Conservation (phyloP, 2,797 vertebrate species). For the Coreius guichenoti region DNA sequence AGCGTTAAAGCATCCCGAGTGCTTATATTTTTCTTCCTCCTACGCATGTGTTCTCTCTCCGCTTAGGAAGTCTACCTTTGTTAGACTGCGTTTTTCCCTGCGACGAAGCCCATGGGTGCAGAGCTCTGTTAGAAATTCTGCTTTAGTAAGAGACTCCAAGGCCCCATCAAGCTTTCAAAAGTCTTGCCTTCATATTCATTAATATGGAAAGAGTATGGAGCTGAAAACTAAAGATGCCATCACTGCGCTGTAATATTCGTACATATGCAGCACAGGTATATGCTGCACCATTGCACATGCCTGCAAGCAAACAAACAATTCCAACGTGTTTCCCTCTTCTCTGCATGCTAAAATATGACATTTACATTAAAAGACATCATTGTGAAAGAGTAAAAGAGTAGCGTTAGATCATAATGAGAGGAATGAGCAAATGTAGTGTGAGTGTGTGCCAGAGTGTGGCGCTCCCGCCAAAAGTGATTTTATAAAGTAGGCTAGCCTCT, state of each 20-base stretch:
- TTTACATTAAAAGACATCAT: not conserved
- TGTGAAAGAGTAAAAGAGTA: not conserved
- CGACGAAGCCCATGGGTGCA: constrained; percentile 50
- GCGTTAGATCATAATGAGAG: not conserved
- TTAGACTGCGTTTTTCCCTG: constrained; percentile 52
- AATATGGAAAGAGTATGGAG: constrained; percentile 53
- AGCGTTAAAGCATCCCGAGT: constrained; percentile 46
- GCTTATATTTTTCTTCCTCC: constrained; percentile 54
- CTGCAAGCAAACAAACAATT: not conserved
- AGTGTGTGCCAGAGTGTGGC: constrained; percentile 12
- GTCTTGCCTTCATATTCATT: constrained; percentile 52
- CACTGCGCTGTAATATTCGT: constrained; percentile 5
- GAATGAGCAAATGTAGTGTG: constrained; percentile 3
- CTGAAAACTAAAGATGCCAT: constrained; percentile 39
- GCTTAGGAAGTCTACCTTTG: constrained; percentile 58
- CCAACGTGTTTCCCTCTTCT: not conserved
- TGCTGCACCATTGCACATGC: not conserved
- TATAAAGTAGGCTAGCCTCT: constrained; percentile 46
- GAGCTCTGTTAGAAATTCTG: constrained; percentile 55
- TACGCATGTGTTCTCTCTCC: constrained; percentile 50
- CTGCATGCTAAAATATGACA: not conserved
- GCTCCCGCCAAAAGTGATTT: constrained; percentile 37
- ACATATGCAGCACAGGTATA: constrained; percentile 30
- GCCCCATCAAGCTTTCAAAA: constrained; percentile 57
- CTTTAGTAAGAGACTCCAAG: constrained; percentile 56